phyloP scores from a whole-genome alignment of 2,888 invertebrate genomes.

The Ophonus ardosiacus region DNA sequence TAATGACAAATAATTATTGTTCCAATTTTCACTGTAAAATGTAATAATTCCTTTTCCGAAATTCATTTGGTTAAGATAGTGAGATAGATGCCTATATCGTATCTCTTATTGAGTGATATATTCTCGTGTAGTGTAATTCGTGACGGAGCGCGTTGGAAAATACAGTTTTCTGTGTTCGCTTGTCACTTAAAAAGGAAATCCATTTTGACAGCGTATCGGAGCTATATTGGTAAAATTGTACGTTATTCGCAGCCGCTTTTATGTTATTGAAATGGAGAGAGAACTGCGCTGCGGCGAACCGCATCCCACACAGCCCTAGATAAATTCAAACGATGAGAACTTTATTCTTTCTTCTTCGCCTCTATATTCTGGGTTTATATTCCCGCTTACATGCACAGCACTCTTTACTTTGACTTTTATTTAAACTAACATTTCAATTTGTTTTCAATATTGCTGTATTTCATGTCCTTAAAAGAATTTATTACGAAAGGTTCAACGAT shows the following conservation, averaged over 20 bases:
- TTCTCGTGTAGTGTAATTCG: conserved; percentile 62
- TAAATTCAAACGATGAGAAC: not conserved
- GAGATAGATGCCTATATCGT: too few relatives aligned
- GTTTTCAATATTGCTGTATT: not conserved
- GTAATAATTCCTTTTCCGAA: too few relatives aligned
- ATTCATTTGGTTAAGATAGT: too few relatives aligned
- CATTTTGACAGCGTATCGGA: conserved; percentile 63
- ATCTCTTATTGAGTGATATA: conserved; percentile 55
- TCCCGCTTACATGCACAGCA: not conserved
- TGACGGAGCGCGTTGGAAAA: conserved; percentile 58
- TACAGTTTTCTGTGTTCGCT: conserved; percentile 60
- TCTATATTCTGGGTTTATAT: not conserved
- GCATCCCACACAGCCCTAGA: not conserved
- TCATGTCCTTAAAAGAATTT: not conserved
- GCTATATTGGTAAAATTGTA: conserved; percentile 62
- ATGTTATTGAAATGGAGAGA: conserved; percentile 64
- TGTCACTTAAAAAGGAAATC: conserved; percentile 63
- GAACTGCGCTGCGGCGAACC: not conserved
- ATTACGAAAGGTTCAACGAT: not conserved
- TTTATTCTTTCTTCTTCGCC: not conserved
- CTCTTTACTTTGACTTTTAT: not conserved
- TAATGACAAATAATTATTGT: too few relatives aligned
- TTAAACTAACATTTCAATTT: not conserved
- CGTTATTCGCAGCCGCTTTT: conserved; percentile 68
- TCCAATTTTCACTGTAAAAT: too few relatives aligned